Evolutionary conservation across 2,888 invertebrate species (phyloP).

Genomic region (Sinohyriopsis cumingii): DNA sequence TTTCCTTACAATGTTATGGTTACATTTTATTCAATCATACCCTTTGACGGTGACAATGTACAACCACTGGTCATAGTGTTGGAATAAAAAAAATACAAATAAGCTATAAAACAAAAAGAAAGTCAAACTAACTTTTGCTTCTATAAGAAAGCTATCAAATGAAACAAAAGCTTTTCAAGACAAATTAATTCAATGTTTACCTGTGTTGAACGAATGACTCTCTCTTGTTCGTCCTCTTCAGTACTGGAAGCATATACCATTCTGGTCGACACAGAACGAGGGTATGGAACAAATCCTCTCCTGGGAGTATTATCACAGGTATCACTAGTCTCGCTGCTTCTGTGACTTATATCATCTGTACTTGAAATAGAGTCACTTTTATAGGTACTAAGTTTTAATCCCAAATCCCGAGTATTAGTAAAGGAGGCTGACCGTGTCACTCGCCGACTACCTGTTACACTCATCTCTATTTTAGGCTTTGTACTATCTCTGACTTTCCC

Average conservation of each 20-base stretch:
- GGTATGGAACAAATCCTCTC: slow-evolving; percentile 53
- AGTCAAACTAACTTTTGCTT: no score
- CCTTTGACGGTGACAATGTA: no score
- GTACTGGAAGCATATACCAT: slow-evolving; percentile 6
- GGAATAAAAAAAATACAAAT: no score
- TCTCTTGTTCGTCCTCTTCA: slow-evolving; percentile 50
- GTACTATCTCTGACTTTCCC: slow-evolving; percentile 50
- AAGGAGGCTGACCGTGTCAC: slow-evolving; percentile 63
- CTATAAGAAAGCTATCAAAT: no score
- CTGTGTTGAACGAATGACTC: slow-evolving; percentile 42
- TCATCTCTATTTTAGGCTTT: slow-evolving; percentile 29
- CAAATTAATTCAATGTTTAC: slow-evolving; percentile 25
- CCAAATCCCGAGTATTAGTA: slow-evolving; percentile 51
- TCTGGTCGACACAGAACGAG: slow-evolving; percentile 1
- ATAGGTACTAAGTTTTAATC: slow-evolving; percentile 35
- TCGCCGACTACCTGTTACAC: slow-evolving; percentile 28
- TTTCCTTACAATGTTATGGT: no score
- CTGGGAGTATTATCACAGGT: slow-evolving; percentile 40
- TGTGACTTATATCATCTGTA: slow-evolving; percentile 48
- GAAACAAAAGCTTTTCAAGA: no score
- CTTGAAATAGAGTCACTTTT: slow-evolving; percentile 47
- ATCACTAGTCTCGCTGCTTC: slow-evolving; percentile 44
- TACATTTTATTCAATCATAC: no score
- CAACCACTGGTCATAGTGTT: no score
- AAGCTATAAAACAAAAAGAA: no score